Base-by-base conservation (phyloP, 2,888 invertebrate species). In the Phlogophora meticulosa region DNA sequence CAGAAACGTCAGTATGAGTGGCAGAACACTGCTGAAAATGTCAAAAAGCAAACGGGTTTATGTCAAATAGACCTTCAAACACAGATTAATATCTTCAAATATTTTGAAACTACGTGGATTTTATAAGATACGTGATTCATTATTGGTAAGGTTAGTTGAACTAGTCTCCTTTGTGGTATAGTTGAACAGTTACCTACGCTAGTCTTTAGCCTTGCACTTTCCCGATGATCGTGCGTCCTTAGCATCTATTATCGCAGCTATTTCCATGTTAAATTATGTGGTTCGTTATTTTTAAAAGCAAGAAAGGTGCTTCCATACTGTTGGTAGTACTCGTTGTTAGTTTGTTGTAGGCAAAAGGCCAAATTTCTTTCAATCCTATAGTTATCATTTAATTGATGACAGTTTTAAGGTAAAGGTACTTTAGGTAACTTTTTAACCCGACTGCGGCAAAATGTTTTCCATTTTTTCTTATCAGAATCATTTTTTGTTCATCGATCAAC, bases 161-260 rank as follows among this genome's bases (percentile, higher is more conserved):
- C 9, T 24, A 49, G 24, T 46, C 9, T 43, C n/a, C 52, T 36
- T 65, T 51, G 24, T 57, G n/a, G 42, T 43, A 34, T 22, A 56
- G 11, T 32, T 22, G 46, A 60, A 59, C 22, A 56, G 45, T 72
- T 61, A 66, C 60, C 32, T 57, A 45, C 11, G 56, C 49, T 42
- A 55, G 45, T 32, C 42, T 36, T 24, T 69, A 79, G 60, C 87
- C 87, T 87, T 87, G 87, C 85, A 84, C 83, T 85, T 84, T 83
- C 59, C 46, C 76, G 24, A 76, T 72, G 64, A 58, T 71, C 72
- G 80, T 83, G 83, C 69, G 62, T 75, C 62, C 66, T 11, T 72
- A 56, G 67, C 66, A 67, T 83, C 70, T 67, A 84, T 81, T 76
- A 83, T 49, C 28, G 53, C 13, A 52, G 51, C 53, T 71, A 77